Conservation (phyloP, 2,113 vertebrate genomes). For the Rhinolophus sinicus region DNA sequence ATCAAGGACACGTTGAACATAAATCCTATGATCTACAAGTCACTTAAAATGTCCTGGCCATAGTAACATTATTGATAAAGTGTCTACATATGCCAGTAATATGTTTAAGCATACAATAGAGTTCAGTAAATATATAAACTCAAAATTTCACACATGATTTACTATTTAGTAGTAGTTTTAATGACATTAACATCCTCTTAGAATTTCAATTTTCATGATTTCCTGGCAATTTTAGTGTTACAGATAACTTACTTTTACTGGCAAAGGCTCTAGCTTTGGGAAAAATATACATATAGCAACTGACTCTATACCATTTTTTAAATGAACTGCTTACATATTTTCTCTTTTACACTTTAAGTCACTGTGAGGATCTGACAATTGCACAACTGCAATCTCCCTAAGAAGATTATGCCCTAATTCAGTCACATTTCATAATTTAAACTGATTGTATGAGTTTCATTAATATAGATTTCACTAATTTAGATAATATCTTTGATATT, state of each 20-base stretch:
- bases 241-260: neutral
- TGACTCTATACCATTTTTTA: neutral
- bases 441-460: neutral
- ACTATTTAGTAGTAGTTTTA: neutral
- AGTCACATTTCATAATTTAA: neutral
- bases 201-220: neutral
- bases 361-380: neutral
- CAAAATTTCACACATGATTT: neutral
- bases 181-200: neutral
- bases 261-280: neutral
- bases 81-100: neutral
- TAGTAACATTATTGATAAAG: neutral
- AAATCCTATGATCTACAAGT: neutral
- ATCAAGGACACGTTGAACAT: neutral
- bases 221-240: neutral
- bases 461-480: neutral
- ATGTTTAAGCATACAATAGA: neutral
- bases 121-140: neutral
- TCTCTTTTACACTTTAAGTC: neutral
- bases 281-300: neutral
- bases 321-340: neutral
- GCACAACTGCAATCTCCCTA: fast-evolving
- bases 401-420: neutral
- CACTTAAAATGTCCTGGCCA: neutral
- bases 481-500: neutral